A percentile compares a stretch with the other conserved stretches of the same genome.
Evolutionary conservation across 1,140 invertebrate species (phyloP).

Genomic region (Drosophila mauritiana): DNA sequence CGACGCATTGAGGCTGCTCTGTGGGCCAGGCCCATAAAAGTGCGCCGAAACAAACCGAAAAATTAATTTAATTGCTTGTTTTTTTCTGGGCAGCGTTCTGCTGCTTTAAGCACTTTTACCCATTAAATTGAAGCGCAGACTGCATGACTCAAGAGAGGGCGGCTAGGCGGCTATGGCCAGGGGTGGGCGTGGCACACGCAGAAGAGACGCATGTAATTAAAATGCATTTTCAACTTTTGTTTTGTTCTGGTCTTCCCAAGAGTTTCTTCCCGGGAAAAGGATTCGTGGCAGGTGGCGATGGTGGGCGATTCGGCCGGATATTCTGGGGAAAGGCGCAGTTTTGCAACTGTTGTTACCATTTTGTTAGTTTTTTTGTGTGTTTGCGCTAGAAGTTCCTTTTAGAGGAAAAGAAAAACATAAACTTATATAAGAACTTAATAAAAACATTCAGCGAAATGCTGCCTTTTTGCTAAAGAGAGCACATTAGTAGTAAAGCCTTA

Average conservation of each 20-base stretch:
- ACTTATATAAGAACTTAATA: conserved; percentile 12
- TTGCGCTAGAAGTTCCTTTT: conserved; percentile 57
- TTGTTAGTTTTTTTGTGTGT: conserved; percentile 55
- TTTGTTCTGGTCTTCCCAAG: conserved; percentile 44
- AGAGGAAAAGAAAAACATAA: conserved; percentile 25
- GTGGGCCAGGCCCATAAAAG: conserved; percentile 13
- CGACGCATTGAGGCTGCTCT: conserved; percentile 20
- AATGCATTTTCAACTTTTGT: conserved; percentile 74
- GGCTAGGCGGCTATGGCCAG: too few species aligned
- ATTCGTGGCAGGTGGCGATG: conserved; percentile 4
- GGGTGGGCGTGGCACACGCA: conserved; percentile 6
- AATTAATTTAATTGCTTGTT: conserved; percentile 61
- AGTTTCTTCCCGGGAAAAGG: conserved; percentile 5
- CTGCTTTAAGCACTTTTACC: conserved; percentile 46
- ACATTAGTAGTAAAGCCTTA: not conserved
- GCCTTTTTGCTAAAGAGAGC: conserved; percentile 2
- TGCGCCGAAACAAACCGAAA: conserved; percentile 10
- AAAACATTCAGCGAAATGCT: conserved; percentile 28
- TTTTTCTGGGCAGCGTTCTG: conserved; percentile 19
- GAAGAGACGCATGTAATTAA: conserved; percentile 71
- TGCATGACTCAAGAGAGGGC: conserved; percentile 8
- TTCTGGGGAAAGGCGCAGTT: conserved; percentile 23
- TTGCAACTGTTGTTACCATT: conserved; percentile 68
- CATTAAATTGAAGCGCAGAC: conserved; percentile 60
- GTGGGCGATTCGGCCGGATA: not conserved